Evolutionary conservation across 1,140 invertebrate species (phyloP).

Genomic region (Dreissena rostriformis): DNA sequence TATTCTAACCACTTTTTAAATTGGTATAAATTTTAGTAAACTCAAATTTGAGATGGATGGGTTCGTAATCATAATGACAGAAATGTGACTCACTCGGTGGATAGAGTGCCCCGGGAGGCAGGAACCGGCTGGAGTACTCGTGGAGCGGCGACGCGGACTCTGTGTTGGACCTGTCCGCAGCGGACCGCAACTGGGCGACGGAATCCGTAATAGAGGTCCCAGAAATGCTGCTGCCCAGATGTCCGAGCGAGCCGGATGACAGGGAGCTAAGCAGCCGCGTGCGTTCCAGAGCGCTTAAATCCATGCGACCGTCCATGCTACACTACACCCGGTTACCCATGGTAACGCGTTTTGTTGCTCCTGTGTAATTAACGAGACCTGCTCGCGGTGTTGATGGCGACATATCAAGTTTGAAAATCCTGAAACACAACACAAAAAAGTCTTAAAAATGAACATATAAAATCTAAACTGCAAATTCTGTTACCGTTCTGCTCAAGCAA

Average conservation of each 20-base stretch:
- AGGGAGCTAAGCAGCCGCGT: slow-evolving; percentile 33
- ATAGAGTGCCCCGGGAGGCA: slow-evolving; percentile 7
- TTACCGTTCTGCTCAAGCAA: too few species aligned
- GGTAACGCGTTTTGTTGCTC: too few species aligned
- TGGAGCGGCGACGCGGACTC: neutral
- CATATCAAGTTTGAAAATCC: too few species aligned
- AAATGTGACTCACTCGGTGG: neutral
- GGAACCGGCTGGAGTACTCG: slow-evolving; percentile 8
- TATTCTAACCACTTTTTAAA: too few species aligned
- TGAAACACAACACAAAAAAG: too few species aligned
- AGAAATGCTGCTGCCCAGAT: neutral
- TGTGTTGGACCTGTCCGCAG: neutral
- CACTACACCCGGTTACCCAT: neutral
- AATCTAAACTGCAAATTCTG: too few species aligned
- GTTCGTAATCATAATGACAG: too few species aligned
- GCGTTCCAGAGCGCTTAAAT: slow-evolving; percentile 29
- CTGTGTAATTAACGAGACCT: too few species aligned
- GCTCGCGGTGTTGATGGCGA: too few species aligned
- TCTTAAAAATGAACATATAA: too few species aligned
- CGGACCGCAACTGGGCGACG: slow-evolving; percentile 12
- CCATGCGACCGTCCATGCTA: slow-evolving; percentile 27
- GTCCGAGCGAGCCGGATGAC: slow-evolving; percentile 24
- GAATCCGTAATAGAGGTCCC: slow-evolving; percentile 13
- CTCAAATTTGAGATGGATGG: too few species aligned
- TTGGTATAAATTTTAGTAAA: too few species aligned